phyloP scores from a whole-genome alignment of 2,888 invertebrate species.

The Cantharis rustica region DNA sequence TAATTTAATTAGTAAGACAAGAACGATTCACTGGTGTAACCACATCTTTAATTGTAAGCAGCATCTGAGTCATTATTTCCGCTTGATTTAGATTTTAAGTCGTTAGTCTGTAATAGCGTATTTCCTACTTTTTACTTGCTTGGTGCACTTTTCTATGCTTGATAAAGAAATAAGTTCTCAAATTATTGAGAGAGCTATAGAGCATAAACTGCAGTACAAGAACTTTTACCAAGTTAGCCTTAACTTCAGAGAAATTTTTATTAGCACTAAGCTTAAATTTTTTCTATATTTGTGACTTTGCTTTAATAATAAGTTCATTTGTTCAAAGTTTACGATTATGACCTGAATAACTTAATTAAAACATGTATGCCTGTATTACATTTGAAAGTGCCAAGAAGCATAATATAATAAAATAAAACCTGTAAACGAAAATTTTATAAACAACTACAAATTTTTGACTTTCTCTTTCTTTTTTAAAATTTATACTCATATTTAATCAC shows the following conservation, averaged over 20 bases:
- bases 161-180: neutral
- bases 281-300: neutral
- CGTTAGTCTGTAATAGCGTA: neutral
- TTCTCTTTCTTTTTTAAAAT: neutral
- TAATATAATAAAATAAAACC: neutral
- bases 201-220: neutral
- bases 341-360: neutral
- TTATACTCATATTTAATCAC: neutral
- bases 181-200: neutral
- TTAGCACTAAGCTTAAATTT: too few species aligned
- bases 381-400: neutral
- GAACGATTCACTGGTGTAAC: neutral
- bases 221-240: neutral
- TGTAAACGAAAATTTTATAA: neutral
- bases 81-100: neutral
- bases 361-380: neutral
- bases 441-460: neutral
- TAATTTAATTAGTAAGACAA: slow-evolving; percentile 6
- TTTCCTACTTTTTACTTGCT: neutral
- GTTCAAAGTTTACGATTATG: neutral
- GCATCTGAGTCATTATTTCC: slow-evolving; percentile 9
- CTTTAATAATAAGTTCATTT: neutral
- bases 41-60: neutral
- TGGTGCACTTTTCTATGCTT: neutral
- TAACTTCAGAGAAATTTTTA: neutral